Evolutionary conservation across 2,113 vertebrate genomes (phyloP), one percentile per base, ranked within the genome.

Genomic region (Lichenostomus cassidix): DNA sequence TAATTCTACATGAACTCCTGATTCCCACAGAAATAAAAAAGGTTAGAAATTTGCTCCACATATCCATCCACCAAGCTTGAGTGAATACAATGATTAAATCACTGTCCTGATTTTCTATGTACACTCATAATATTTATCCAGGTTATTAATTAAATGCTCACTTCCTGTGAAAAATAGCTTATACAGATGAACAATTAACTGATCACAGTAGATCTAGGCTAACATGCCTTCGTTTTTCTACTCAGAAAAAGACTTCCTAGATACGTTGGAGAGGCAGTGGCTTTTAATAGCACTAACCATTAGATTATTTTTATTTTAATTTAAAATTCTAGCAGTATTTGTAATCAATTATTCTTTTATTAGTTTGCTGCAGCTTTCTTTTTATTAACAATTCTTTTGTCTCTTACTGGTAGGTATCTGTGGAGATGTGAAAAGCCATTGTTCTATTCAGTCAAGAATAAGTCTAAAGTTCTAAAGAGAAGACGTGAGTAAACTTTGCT

Each of bases 371-470:
- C 28, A 49, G 14, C 12, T 88, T 68, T 82, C 28, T 76, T 73
- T 83, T 59, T 80, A 15, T 50, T 74, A 49, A 82, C 23, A 63
- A 2, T 76, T 68, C 68, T 60, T 74, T 33, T 53, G 3, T 77
- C 55, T 96, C 64, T 53, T 75, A 19, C 39, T 89, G 84, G 25
- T 77, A 98, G 98, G 90, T 97, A 70, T 68, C 8, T 94, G 33
- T 98, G 98, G 98, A 98, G 97, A 88, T 97, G 98, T 78, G 95
- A 98, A 67, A 98, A 96, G 56, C 97, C 97, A 4, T 83, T 98
- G 50, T 98, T 97, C 59, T 96, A 97, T 75, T 97, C 97, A 22
- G 59, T 49, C 42, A 64, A 93, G 1, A 91, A 96, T 70, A 98
- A 89, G 73, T 31, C 93, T 3, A 95, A 93, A 29, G 93, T 81